Evolutionary conservation across 2,113 vertebrate genomes (phyloP).

Genomic region (Malurus cyaneus): DNA sequence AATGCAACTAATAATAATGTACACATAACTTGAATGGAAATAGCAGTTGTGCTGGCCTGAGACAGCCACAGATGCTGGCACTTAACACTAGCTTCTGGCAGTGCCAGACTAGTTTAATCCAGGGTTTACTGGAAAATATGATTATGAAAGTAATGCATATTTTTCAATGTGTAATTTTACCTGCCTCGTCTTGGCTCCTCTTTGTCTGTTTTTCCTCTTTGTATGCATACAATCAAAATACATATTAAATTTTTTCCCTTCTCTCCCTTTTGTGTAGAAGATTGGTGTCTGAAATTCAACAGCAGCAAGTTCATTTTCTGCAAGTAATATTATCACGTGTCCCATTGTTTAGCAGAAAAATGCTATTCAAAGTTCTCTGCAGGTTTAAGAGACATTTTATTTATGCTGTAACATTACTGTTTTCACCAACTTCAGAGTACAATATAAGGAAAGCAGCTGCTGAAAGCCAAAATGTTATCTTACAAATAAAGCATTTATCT

Average conservation of each 20-base stretch:
- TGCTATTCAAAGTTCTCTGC: not conserved
- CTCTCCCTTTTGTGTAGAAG: not conserved
- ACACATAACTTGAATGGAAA: not conserved
- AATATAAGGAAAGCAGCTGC: not conserved
- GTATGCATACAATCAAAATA: not conserved
- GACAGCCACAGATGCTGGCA: not conserved
- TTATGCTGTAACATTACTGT: not conserved
- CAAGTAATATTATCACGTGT: not conserved
- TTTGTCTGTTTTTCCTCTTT: not conserved
- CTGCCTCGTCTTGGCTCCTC: not conserved
- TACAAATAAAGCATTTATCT: slow-evolving; percentile 28
- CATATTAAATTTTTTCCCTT: not conserved
- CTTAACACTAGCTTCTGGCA: not conserved
- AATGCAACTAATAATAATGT: not conserved
- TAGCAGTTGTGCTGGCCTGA: not conserved
- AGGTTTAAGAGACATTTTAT: slow-evolving; percentile 12
- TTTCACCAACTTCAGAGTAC: not conserved
- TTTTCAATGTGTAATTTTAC: slow-evolving; percentile 23
- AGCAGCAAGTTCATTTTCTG: not conserved
- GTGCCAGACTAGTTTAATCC: not conserved
- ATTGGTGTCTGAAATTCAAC: slow-evolving; percentile 1
- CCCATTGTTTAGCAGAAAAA: not conserved
- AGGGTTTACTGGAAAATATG: not conserved
- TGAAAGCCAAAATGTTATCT: slow-evolving; percentile 1
- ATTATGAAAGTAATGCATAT: not conserved